Evolutionary conservation across 1,140 invertebrate species (phyloP), one percentile per base, ranked within the genome.

Genomic region (Zaprionus tsacasi): DNA sequence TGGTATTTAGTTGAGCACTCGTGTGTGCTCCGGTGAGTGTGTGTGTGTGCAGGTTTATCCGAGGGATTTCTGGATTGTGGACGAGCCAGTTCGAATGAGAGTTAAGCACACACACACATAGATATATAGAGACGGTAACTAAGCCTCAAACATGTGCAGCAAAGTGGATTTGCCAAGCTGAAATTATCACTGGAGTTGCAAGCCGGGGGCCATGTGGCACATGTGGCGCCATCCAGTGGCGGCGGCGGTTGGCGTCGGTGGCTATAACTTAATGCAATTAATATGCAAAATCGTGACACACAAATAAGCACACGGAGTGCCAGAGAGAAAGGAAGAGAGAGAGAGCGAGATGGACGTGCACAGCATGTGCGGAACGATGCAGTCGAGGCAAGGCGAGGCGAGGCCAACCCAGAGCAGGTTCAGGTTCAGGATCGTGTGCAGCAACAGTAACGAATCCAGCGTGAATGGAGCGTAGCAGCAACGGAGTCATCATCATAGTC

Each of bases 211-310:
- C 48, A 59, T 65, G 38, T 38, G 65, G 75, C 78, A 74, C 85
- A 89, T 85, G 85, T 83, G 83, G 70, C 82, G 82, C 80, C 82
- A 81, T 81, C 70, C 55, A 73, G 55, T 60, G 65, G 38, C 55
- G 58, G 55, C 40, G 40, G 40, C 58, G 48, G 60, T 40, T 65
- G 72, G 59, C 55, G 38, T 58, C 67, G 79, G 50, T 86, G 78
- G 85, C 86, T 89, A 88, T 88, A 88, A 89, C 86, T 89, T 91
- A 91, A 91, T 91, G 88, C 83, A 91, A 91, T 91, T 91, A 91
- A 91, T 91, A 91, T 91, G 88, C 88, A 91, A 91, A 91, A 91
- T 91, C 83, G 88, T 91, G 88, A 91, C 88, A 91, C 70, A 65
- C 74, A 68, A 67, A 64, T 58, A 52, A 36, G 59, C 43, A 56